These are phyloP conservation scores for Apamea crenata DNA, from an alignment of 2,888 invertebrate genomes.

Conservation along the genomic window DNA sequence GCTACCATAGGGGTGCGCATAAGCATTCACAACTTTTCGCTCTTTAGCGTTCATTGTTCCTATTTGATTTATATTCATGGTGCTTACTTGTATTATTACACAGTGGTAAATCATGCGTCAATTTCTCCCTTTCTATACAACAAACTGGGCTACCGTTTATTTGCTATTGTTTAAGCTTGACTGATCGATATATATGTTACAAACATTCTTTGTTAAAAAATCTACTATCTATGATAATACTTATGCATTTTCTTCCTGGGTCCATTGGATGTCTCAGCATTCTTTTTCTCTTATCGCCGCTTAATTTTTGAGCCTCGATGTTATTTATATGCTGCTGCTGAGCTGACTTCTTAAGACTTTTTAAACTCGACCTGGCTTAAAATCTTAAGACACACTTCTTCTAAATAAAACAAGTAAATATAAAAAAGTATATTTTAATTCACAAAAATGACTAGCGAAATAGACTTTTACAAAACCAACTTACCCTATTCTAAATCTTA, in stretches of 20 bases:
- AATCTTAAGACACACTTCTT: neutral
- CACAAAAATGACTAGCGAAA: constrained; percentile 83
- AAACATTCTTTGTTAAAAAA: constrained; percentile 6
- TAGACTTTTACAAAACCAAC: constrained; percentile 78
- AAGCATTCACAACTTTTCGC: constrained; percentile 89
- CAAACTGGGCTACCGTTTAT: constrained; percentile 68
- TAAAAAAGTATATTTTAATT: constrained; percentile 72
- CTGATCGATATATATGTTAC: constrained; percentile 51
- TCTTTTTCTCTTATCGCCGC: neutral
- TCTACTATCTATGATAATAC: neutral
- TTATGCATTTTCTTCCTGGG: neutral
- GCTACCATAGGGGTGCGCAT: constrained; percentile 83
- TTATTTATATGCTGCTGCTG: fast-evolving
- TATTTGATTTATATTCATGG: constrained; percentile 90
- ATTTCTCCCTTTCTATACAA: constrained; percentile 74
- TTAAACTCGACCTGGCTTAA: neutral
- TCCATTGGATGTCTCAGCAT: neutral
- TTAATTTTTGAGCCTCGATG: neutral
- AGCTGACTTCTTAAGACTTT: neutral
- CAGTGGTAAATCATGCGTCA: constrained; percentile 85
- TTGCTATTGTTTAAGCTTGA: constrained; percentile 62
- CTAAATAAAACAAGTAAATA: constrained; percentile 58
- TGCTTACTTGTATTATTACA: constrained; percentile 86
- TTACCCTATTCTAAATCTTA: constrained; percentile 70
- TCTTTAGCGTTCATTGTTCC: constrained; percentile 89